Conservation (phyloP, 1,140 invertebrate species). For the Euwallacea similis region DNA sequence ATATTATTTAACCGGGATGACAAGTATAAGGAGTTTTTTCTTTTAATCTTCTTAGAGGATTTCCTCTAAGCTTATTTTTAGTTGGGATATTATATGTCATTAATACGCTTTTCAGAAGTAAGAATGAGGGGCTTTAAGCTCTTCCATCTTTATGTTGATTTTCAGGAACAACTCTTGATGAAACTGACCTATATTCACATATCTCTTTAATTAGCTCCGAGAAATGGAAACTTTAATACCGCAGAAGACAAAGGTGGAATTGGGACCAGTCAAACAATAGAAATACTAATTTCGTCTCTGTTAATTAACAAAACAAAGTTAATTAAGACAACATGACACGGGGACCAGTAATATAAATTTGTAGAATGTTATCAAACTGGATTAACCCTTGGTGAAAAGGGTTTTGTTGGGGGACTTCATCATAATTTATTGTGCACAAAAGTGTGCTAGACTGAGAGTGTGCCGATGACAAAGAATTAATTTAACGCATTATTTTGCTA, state of each 20-base stretch:
- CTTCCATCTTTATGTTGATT: too few species aligned
- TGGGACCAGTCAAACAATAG: neutral
- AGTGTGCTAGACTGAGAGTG: too few species aligned
- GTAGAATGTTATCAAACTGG: neutral
- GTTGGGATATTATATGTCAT: neutral
- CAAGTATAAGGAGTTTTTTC: constrained; percentile 26
- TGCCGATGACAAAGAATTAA: too few species aligned
- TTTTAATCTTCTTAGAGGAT: constrained; percentile 22
- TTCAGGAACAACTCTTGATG: too few species aligned
- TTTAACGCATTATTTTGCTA: too few species aligned
- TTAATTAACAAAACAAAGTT: constrained; percentile 5
- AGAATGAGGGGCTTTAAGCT: too few species aligned
- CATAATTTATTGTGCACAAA: too few species aligned
- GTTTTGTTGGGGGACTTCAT: neutral
- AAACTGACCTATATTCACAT: too few species aligned
- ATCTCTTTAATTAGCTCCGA: too few species aligned
- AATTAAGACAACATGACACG: constrained; percentile 5
- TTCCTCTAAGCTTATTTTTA: constrained; percentile 11
- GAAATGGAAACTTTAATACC: neutral
- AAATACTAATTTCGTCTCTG: constrained; percentile 2
- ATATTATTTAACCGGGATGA: constrained; percentile 26
- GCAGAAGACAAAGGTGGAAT: neutral
- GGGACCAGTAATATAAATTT: constrained; percentile 3
- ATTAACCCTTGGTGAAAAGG: neutral
- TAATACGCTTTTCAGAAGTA: too few species aligned